A percentile compares a stretch with the other conserved stretches of the same genome.
Evolutionary conservation across 2,113 vertebrate genomes (phyloP).

Genomic region (Polypterus bichir): DNA sequence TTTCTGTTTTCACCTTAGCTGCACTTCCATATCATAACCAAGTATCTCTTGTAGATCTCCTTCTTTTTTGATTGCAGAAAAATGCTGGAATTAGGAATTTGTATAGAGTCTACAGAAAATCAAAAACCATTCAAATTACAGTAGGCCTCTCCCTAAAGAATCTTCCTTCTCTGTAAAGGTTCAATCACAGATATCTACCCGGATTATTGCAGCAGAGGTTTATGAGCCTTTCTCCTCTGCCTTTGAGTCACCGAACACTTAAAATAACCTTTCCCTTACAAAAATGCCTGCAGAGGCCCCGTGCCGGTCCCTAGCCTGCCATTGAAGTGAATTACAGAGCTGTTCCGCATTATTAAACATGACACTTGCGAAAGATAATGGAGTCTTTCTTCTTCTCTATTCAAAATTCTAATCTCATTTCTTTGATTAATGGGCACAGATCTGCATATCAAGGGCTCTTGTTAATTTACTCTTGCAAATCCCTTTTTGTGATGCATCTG

Average conservation of each 20-base stretch:
- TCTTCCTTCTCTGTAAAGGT: too few species aligned
- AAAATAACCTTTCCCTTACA: slow-evolving; percentile 19
- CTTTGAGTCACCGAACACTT: slow-evolving; percentile 21
- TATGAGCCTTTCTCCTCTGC: slow-evolving; percentile 12
- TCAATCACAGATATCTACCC: too few species aligned
- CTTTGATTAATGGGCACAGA: slow-evolving; percentile 63
- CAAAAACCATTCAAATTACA: too few species aligned
- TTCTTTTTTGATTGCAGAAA: too few species aligned
- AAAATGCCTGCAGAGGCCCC: slow-evolving; percentile 13
- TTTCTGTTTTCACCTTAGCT: too few species aligned
- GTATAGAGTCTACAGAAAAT: too few species aligned
- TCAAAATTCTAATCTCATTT: slow-evolving; percentile 68
- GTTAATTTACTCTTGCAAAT: slow-evolving; percentile 50
- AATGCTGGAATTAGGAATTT: too few species aligned
- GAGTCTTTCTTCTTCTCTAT: slow-evolving; percentile 67
- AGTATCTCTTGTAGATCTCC: too few species aligned
- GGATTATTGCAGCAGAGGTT: too few species aligned
- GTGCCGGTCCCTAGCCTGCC: slow-evolving; percentile 23
- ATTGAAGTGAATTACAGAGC: slow-evolving; percentile 48
- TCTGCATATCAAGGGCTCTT: slow-evolving; percentile 66
- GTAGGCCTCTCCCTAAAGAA: too few species aligned
- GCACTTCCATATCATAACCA: too few species aligned
- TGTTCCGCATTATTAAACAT: slow-evolving; percentile 65
- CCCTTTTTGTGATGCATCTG: slow-evolving; percentile 32
- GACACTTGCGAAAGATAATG: slow-evolving; percentile 65